Evolutionary conservation across 2,797 vertebrate genomes (phyloP).

Genomic region (Lagodon rhomboides): DNA sequence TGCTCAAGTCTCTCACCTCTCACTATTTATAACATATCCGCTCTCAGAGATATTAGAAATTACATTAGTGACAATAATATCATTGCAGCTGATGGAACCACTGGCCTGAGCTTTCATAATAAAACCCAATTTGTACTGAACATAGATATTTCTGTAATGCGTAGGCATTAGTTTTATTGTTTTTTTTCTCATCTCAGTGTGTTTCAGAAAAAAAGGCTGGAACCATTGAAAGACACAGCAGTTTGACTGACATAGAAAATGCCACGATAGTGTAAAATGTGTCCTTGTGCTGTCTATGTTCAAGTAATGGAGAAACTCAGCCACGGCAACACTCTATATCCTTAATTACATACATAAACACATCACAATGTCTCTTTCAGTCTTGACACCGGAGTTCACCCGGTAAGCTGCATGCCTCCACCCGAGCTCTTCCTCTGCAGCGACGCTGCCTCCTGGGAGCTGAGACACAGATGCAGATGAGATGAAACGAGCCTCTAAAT

Average conservation of each 20-base stretch:
- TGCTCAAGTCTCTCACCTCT: not conserved
- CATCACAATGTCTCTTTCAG: not conserved
- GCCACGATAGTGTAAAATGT: not conserved
- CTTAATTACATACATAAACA: conserved; percentile 12
- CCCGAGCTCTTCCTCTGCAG: conserved; percentile 16
- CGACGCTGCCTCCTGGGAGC: conserved; percentile 41
- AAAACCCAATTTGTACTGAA: not conserved
- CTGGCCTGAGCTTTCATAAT: no score
- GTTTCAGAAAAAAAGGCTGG: not conserved
- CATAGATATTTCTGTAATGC: not conserved
- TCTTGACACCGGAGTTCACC: conserved; percentile 18
- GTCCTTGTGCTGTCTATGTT: not conserved
- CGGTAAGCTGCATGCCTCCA: conserved; percentile 15
- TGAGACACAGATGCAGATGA: conserved; percentile 41
- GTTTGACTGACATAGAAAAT: not conserved
- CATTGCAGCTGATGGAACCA: no score
- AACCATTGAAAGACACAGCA: no score
- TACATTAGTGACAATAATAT: no score
- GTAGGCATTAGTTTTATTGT: not conserved
- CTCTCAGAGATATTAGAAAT: not conserved
- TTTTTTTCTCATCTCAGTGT: no score
- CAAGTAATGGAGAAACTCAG: conserved; percentile 17
- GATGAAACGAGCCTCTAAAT: conserved; percentile 51
- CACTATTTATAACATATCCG: no score
- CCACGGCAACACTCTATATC: not conserved